Conservation (phyloP, 2,888 invertebrate species). For the Antheraea yamamai region DNA sequence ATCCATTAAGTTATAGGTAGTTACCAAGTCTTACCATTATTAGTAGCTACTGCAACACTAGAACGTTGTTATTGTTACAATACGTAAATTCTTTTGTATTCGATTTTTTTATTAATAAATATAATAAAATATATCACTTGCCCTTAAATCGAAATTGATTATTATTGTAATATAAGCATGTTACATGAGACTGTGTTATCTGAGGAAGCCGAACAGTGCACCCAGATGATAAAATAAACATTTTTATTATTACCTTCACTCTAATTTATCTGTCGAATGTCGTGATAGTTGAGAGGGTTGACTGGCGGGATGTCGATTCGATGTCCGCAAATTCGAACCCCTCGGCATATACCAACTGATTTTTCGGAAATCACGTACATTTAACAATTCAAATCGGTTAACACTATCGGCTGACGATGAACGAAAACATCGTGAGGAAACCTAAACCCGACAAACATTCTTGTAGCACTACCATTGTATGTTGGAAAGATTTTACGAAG, state of each 20-base stretch:
- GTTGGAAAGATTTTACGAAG: no score
- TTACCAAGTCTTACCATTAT: no score
- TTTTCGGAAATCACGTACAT: no score
- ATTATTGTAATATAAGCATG: slow-evolving; percentile 10
- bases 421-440: no score
- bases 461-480: no score
- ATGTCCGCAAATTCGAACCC: no score
- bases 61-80: neutral
- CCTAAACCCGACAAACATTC: no score
- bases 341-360: no score
- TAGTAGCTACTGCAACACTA: neutral
- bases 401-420: no score
- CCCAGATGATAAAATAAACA: slow-evolving; percentile 38
- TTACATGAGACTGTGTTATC: slow-evolving; percentile 44
- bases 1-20: no score
- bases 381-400: no score
- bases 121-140: neutral
- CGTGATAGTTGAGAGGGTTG: neutral
- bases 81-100: neutral
- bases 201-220: slow-evolving; percentile 55
- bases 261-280: neutral
- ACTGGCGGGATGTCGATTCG: no score
- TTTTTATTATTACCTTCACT: slow-evolving; percentile 10
- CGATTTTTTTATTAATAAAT: neutral
- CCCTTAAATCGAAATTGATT: slow-evolving; percentile 6